phyloP scores from a whole-genome alignment of 2,888 invertebrate species.

The Tenthredo livida region DNA sequence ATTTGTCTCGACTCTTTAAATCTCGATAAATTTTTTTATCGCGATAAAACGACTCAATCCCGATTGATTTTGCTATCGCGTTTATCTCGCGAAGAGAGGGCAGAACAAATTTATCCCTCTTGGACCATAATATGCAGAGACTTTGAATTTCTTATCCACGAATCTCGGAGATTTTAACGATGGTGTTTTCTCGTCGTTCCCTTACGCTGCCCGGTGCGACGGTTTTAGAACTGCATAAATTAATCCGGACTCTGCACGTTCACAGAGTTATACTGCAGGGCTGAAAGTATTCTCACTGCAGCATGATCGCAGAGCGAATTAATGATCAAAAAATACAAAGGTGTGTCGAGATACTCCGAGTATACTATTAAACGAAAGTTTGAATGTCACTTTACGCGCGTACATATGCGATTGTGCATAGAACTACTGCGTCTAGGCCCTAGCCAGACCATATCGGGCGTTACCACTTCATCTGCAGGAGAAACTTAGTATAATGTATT shows the following conservation, averaged over 20 bases:
- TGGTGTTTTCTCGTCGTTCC: not conserved
- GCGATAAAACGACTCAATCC: not conserved
- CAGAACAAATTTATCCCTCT: not conserved
- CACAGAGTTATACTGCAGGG: not conserved
- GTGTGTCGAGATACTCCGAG: not conserved
- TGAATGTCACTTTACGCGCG: not conserved
- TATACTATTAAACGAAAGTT: not conserved
- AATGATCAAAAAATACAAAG: not conserved
- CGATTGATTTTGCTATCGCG: not conserved
- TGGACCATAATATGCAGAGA: not conserved
- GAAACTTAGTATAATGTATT: conserved; percentile 12
- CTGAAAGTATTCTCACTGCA: not conserved
- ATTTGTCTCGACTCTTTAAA: not conserved
- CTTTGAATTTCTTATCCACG: conserved; percentile 10
- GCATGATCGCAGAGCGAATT: not conserved
- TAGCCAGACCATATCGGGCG: conserved; percentile 37
- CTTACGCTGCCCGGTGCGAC: not conserved
- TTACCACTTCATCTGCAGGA: conserved; percentile 15
- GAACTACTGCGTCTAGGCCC: not conserved
- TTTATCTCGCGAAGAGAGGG: too few relatives aligned
- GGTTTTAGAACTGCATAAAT: conserved; percentile 51
- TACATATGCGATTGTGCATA: not conserved
- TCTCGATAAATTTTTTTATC: conserved; percentile 7
- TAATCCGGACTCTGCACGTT: conserved; percentile 33
- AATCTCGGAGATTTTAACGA: conserved; percentile 48